These are phyloP conservation scores for Andrena fulva DNA, from an alignment of 2,888 invertebrate species.

Conservation along the genomic window DNA sequence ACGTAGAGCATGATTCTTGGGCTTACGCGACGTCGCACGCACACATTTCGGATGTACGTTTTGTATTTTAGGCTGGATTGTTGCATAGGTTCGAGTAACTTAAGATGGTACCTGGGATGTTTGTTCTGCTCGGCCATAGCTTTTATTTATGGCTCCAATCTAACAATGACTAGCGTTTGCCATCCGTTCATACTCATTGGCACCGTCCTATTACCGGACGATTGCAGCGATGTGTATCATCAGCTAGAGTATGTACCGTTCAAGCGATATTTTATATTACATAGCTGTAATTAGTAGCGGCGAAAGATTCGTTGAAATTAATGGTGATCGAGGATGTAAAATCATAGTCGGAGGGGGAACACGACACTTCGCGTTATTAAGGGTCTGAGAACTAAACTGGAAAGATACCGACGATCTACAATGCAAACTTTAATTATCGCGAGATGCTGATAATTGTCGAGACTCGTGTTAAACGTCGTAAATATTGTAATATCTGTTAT, in stretches of 20 bases:
- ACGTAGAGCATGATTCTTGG: neutral
- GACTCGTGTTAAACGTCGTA: constrained; percentile 59
- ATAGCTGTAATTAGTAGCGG: neutral
- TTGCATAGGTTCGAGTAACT: constrained; percentile 93
- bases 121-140: constrained; percentile 89
- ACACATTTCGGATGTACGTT: neutral
- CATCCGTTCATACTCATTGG: constrained; percentile 90
- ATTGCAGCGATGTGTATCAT: constrained; percentile 93
- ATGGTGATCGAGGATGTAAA: constrained; percentile 4
- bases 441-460: constrained; percentile 67
- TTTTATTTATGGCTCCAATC: constrained; percentile 91
- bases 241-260: constrained; percentile 89
- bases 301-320: constrained; percentile 13
- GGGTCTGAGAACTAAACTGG: constrained; percentile 59
- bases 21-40: neutral
- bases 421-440: constrained; percentile 63
- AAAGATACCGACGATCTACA: constrained; percentile 68
- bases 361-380: constrained; percentile 42
- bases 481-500: constrained; percentile 72
- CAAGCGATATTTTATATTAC: neutral
- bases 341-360: constrained; percentile 16
- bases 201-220: constrained; percentile 91
- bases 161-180: constrained; percentile 94
- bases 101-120: constrained; percentile 90
- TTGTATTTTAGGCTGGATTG: constrained; percentile 90